Percentiles rank a stretch among this genome's conserved stretches.
phyloP scores from a whole-genome alignment of 1,140 invertebrate species.

The Agrilus planipennis region DNA sequence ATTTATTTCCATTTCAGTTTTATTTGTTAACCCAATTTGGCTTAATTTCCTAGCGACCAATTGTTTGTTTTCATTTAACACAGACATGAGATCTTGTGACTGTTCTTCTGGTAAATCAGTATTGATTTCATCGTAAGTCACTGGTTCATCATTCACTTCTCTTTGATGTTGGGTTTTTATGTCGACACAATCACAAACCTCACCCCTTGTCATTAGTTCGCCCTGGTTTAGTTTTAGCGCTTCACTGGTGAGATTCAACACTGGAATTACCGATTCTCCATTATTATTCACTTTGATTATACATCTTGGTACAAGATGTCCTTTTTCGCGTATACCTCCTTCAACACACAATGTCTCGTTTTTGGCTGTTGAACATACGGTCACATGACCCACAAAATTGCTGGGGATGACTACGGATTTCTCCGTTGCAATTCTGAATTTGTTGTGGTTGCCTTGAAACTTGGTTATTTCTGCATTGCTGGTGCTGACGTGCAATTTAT shows the following conservation, averaged over 20 bases:
- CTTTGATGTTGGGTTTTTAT: background rate
- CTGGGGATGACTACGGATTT: background rate
- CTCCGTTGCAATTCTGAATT: background rate
- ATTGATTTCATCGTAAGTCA: background rate
- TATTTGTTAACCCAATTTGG: slow-evolving; percentile 16
- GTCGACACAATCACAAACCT: slow-evolving; percentile 2
- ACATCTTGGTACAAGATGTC: no score
- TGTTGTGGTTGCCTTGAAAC: no score
- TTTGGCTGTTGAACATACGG: no score
- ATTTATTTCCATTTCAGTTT: slow-evolving; percentile 19
- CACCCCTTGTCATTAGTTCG: background rate
- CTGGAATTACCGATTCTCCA: background rate
- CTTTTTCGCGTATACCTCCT: no score
- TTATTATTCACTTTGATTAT: background rate
- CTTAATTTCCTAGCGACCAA: background rate
- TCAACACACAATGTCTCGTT: no score
- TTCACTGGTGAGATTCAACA: background rate
- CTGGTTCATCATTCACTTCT: background rate
- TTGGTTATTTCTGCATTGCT: no score
- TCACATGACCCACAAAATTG: background rate
- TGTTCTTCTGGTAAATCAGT: background rate
- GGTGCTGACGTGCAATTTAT: no score
- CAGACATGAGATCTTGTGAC: background rate
- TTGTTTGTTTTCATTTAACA: background rate
- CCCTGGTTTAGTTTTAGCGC: background rate